Evolutionary conservation across 2,113 vertebrate species (phyloP), one percentile per base, ranked within the genome.

Genomic region (Festucalex cinctus): DNA sequence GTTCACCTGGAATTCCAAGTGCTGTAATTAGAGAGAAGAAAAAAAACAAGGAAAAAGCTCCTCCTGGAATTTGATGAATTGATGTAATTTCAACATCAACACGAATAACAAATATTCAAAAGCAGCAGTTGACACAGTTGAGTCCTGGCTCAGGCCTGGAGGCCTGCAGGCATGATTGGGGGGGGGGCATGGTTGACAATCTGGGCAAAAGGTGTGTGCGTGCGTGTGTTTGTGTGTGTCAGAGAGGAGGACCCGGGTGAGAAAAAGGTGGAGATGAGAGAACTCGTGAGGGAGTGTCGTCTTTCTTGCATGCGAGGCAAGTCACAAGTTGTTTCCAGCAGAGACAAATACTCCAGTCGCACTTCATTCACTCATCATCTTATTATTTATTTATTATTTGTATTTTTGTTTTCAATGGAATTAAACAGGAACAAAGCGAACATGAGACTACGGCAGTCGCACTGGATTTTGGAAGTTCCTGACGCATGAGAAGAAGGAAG

Each of bases 261-360:
- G 63, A 51, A 65, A 32, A 36, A 32, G 63, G 63, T 37, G 63
- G 63, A 65, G 63, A 65, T 51, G 63, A 48, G 32, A 59, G 56
- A 20, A 17, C 22, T 48, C n/a, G 26, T 19, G 63, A 64, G 63
- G 28, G 46, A 53, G 63, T 65, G 63, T 49, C 48, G 2, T 51
- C 37, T 39, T 63, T 39, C 39, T 39, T n/a, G 46, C 32, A 2
- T 24, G 12, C 35, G 32, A 51, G n/a, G 48, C 44, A 28, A 49
- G 10, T 41, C 46, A 14, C 19, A 65, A 65, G 63, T 65, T 51
- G 63, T 13, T 44, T 48, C 19, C 17, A 28, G 24, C 28, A 20
- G 28, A 36, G 19, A n/a, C 8, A 14, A 65, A 24, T 28, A 49
- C 46, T 49, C 28, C 4, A 44, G 20, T 35, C 20, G 26, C 5